These are phyloP conservation scores for Piaya cayana DNA, from an alignment of 2,113 vertebrate genomes.

Conservation along the genomic window DNA sequence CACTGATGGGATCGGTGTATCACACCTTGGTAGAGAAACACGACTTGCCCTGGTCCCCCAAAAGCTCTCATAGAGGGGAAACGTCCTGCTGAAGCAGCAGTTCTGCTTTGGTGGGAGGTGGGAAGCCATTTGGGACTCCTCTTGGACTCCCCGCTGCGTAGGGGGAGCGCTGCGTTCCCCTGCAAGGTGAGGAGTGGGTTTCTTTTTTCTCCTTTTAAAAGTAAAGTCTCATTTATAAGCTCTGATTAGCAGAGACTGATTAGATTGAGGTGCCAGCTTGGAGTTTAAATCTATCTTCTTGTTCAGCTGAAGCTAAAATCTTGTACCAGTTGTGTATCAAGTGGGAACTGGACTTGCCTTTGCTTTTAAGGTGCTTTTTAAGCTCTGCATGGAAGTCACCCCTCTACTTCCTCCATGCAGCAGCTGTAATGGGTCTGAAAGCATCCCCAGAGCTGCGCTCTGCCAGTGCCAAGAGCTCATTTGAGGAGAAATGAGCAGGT, in stretches of 20 bases:
- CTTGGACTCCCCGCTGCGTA: not conserved
- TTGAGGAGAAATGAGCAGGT: not conserved
- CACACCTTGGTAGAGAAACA: not conserved
- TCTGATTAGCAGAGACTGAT: not conserved
- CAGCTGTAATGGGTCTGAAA: not conserved
- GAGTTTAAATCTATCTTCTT: not conserved
- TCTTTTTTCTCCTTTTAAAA: not conserved
- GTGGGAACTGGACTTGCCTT: not conserved
- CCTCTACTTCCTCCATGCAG: not conserved
- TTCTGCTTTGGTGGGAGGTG: not conserved
- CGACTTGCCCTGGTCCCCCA: accelerated
- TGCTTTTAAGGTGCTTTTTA: not conserved
- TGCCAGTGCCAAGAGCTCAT: not conserved
- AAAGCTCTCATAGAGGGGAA: not conserved
- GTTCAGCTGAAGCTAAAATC: not conserved
- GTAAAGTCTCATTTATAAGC: not conserved
- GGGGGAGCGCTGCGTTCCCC: not conserved
- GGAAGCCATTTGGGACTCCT: not conserved
- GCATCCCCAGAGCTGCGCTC: not conserved
- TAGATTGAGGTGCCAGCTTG: not conserved
- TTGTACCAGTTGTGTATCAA: not conserved
- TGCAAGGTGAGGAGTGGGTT: not conserved
- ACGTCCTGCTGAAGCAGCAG: not conserved
- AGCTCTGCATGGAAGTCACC: not conserved
- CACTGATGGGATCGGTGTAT: not conserved